These are phyloP conservation scores for Lasioglossum baleicum DNA, from an alignment of 1,140 invertebrate species.

Conservation along the genomic window DNA sequence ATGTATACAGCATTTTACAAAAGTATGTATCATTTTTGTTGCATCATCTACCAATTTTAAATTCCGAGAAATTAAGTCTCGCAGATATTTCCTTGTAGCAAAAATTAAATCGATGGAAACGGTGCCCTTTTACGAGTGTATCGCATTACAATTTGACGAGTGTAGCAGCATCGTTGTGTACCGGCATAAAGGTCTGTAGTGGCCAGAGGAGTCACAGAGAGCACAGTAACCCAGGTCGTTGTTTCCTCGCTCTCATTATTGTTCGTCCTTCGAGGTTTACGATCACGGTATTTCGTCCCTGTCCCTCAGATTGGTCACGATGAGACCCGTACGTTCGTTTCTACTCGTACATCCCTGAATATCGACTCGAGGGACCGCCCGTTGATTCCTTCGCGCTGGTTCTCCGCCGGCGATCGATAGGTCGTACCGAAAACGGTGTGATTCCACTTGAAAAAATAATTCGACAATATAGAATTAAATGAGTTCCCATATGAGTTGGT, in stretches of 20 bases:
- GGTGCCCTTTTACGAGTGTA: too few species aligned
- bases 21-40: too few species aligned
- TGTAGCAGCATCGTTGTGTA: not conserved
- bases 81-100: too few species aligned
- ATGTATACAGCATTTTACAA: too few species aligned
- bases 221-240: constrained; percentile 35
- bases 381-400: constrained; percentile 30
- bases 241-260: constrained; percentile 48
- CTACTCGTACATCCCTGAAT: constrained; percentile 51
- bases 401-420: not conserved
- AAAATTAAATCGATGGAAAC: too few species aligned
- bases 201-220: not conserved
- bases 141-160: not conserved
- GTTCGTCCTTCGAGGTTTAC: constrained; percentile 49
- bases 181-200: not conserved
- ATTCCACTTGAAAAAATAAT: too few species aligned
- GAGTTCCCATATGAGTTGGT: too few species aligned
- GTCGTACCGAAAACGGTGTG: too few species aligned
- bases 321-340: constrained; percentile 38
- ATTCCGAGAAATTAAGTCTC: too few species aligned
- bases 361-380: constrained; percentile 53
- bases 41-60: too few species aligned
- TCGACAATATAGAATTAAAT: too few species aligned
- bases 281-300: constrained; percentile 46
- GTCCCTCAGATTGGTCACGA: constrained; percentile 52